Evolutionary conservation across 2,888 invertebrate genomes (phyloP).

Genomic region (Panzeria rudis): DNA sequence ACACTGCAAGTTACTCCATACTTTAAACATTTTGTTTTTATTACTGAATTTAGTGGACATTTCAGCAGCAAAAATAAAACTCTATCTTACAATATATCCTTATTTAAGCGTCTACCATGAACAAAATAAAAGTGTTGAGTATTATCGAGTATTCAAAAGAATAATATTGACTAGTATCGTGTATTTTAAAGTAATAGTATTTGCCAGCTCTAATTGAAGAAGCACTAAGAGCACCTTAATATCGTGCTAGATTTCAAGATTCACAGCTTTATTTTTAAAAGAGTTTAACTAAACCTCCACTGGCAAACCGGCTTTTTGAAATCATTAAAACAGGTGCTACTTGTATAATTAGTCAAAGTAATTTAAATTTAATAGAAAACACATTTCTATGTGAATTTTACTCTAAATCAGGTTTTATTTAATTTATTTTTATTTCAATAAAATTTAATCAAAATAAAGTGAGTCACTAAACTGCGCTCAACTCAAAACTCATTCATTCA

Average conservation of each 20-base stretch:
- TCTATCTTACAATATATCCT: too few relatives aligned
- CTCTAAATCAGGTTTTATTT: conserved; percentile 14
- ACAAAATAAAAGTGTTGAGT: too few relatives aligned
- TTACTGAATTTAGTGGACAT: not conserved
- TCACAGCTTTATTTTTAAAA: not conserved
- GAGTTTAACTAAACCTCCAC: not conserved
- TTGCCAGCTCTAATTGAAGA: too few relatives aligned
- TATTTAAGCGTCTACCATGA: too few relatives aligned
- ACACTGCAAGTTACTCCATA: too few relatives aligned
- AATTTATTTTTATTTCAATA: not conserved
- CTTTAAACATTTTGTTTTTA: too few relatives aligned
- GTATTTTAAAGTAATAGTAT: too few relatives aligned
- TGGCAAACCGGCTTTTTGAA: not conserved
- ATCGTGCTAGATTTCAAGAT: too few relatives aligned
- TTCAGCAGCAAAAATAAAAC: too few relatives aligned
- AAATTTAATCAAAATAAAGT: conserved; percentile 36
- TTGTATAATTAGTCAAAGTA: not conserved
- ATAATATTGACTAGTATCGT: too few relatives aligned
- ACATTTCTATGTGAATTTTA: not conserved
- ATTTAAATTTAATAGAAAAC: not conserved
- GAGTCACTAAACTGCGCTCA: conserved; percentile 46
- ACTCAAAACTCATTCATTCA: conserved; percentile 44
- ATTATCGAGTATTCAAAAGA: too few relatives aligned
- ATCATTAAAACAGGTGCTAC: conserved; percentile 29
- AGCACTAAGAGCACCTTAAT: too few relatives aligned